phyloP scores from a whole-genome alignment of 37 sponge, comb jelly and placozoan species.

The Aplysina aerophoba region DNA sequence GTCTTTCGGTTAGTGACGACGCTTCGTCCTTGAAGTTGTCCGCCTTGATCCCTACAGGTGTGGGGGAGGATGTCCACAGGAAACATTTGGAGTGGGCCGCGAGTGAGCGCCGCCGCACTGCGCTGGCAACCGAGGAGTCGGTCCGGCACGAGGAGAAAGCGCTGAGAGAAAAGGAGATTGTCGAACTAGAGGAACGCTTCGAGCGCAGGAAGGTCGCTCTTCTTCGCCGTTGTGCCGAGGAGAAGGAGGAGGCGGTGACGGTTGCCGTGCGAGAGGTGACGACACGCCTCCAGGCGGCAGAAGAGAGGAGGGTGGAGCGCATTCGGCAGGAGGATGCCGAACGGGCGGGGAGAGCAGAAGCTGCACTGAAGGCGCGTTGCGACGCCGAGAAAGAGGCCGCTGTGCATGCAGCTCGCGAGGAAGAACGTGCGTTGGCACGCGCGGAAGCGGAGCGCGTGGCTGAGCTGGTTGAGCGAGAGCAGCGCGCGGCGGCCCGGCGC shows the following conservation, averaged over 20 bases:
- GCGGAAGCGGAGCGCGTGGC: constrained; percentile 38
- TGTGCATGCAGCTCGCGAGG: constrained; percentile 37
- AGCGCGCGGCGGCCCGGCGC: background rate
- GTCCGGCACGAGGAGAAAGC: constrained; percentile 60
- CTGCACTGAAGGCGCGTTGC: background rate
- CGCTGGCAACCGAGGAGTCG: constrained; percentile 62
- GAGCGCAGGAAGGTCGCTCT: constrained; percentile 44
- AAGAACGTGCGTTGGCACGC: constrained; percentile 50
- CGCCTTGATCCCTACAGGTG: constrained; percentile 4
- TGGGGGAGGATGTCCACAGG: constrained; percentile 51
- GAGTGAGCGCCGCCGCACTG: constrained; percentile 47
- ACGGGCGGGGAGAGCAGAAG: background rate
- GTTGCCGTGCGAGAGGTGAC: constrained; percentile 37
- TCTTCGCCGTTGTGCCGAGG: constrained; percentile 21
- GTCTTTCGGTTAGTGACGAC: too few relatives aligned
- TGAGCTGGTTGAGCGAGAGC: constrained; percentile 22
- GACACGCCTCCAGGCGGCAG: background rate
- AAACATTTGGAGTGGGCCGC: constrained; percentile 41
- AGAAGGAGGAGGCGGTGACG: constrained; percentile 44
- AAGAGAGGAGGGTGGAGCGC: background rate
- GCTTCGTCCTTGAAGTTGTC: too few relatives aligned
- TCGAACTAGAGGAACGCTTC: constrained; percentile 37
- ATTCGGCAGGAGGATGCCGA: background rate
- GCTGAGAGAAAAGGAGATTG: constrained; percentile 23
- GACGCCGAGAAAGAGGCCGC: constrained; percentile 36